Conservation (phyloP, 2,113 vertebrate genomes). For the Oryzias curvinotus region DNA sequence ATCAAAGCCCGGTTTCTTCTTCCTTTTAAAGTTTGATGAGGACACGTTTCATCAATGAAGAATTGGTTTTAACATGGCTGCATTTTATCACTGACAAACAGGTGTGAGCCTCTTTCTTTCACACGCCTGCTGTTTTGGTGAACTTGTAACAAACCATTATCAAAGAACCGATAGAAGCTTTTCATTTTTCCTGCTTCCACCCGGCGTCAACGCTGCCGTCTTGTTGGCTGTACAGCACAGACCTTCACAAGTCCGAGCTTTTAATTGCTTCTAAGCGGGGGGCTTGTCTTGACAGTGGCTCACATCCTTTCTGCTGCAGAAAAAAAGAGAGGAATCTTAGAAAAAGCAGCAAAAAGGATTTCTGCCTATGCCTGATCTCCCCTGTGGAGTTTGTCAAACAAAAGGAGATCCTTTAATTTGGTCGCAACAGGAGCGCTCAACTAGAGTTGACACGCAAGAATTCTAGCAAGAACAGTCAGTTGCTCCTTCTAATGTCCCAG, state of each 20-base stretch:
- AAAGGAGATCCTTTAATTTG: conserved; percentile 78
- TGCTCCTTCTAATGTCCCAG: conserved; percentile 48
- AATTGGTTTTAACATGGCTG: conserved; percentile 33
- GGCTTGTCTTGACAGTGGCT: conserved; percentile 73
- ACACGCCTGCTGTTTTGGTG: conserved; percentile 43
- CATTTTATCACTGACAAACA: conserved; percentile 56
- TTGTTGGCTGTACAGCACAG: conserved; percentile 56
- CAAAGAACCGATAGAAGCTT: conserved; percentile 57
- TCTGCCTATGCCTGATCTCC: conserved; percentile 70
- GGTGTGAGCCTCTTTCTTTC: conserved; percentile 36
- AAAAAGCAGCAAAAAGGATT: conserved; percentile 70
- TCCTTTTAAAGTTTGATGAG: conserved; percentile 38
- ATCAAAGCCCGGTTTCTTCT: conserved; percentile 41
- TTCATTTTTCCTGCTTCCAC: conserved; percentile 55
- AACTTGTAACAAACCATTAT: conserved; percentile 54
- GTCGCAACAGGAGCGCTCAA: conserved; percentile 67
- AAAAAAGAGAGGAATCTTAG: conserved; percentile 60
- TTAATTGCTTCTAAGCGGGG: conserved; percentile 82
- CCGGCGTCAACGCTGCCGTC: conserved; percentile 41
- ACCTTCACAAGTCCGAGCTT: conserved; percentile 77
- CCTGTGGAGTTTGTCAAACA: conserved; percentile 78
- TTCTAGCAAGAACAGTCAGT: conserved; percentile 49
- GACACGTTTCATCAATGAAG: conserved; percentile 20
- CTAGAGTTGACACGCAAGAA: conserved; percentile 48
- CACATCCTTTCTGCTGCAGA: conserved; percentile 55